These are phyloP conservation scores for Hepsetus odoe DNA, from an alignment of 2,113 vertebrate genomes.

Conservation along the genomic window DNA sequence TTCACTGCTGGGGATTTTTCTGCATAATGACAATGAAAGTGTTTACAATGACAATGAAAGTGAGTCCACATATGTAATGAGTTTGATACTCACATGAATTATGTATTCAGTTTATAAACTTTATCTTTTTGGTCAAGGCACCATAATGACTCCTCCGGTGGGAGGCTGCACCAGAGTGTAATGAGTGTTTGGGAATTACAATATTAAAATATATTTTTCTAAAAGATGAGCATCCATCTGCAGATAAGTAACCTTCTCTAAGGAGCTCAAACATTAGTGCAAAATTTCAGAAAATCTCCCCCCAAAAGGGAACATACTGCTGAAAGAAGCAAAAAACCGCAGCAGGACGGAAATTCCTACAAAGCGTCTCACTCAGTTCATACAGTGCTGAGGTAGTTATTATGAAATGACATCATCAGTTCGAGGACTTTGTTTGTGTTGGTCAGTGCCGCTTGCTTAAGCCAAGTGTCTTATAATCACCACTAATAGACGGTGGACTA, in stretches of 20 bases:
- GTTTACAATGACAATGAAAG: no score
- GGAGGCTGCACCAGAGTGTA: no score
- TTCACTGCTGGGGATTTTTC: constrained; percentile 3
- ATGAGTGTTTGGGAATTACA: no score
- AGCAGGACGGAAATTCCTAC: constrained; percentile 33
- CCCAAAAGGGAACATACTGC: not conserved
- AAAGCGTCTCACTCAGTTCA: not conserved
- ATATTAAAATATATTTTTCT: no score
- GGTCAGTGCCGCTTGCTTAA: constrained; percentile 30
- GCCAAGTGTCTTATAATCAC: constrained; percentile 33
- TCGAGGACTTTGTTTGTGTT: constrained; percentile 50
- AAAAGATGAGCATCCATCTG: no score
- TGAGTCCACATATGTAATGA: no score
- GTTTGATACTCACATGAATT: no score
- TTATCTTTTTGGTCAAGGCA: no score
- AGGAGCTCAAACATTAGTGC: not conserved
- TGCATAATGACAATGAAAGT: not conserved
- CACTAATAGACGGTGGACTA: constrained; percentile 21
- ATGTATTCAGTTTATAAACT: no score
- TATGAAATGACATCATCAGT: constrained; percentile 30
- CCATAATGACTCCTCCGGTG: no score
- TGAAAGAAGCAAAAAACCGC: not conserved
- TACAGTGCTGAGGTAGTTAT: constrained; percentile 17
- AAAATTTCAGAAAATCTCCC: not conserved
- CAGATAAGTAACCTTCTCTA: no score